Percentiles rank a stretch among this genome's conserved stretches.
These are phyloP conservation scores for Actinernus sp. DNA, from an alignment of 92 coral and sea anemone genomes.

Conservation along the genomic window DNA sequence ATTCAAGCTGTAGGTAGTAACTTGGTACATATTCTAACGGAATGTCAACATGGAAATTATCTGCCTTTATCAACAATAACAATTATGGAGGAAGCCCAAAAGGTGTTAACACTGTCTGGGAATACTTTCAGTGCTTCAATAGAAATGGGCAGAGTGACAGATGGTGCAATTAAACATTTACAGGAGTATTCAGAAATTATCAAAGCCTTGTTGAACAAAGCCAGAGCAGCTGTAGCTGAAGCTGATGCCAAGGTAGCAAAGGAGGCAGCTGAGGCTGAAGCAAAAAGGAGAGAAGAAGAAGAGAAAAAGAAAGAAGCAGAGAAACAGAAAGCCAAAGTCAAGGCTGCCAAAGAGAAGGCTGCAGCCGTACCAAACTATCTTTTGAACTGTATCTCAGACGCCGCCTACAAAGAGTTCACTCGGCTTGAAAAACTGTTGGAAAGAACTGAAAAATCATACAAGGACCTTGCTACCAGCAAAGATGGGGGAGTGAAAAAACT, in stretches of 20 bases:
- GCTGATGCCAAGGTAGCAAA: slow-evolving; percentile 66
- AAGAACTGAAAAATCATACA: slow-evolving; percentile 52
- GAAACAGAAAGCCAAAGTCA: slow-evolving; percentile 5
- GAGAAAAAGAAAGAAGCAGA: slow-evolving; percentile 22
- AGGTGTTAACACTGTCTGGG: slow-evolving; percentile 57
- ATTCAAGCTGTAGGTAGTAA: slow-evolving; percentile 24
- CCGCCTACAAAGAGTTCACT: slow-evolving; percentile 76
- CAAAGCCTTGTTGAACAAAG: slow-evolving; percentile 44
- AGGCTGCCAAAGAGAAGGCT: slow-evolving; percentile 8
- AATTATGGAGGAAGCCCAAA: slow-evolving; percentile 47
- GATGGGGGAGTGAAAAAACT: slow-evolving; percentile 59
- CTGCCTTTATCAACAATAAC: slow-evolving; percentile 45
- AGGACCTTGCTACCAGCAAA: slow-evolving; percentile 55
- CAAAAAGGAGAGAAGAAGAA: slow-evolving; percentile 43
- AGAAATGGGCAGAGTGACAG: slow-evolving; percentile 51
- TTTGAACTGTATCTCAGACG: slow-evolving; percentile 66
- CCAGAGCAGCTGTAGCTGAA: slow-evolving; percentile 50
- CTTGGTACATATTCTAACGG: slow-evolving; percentile 51
- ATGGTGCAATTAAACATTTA: slow-evolving; percentile 44
- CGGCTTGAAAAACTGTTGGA: slow-evolving; percentile 66
- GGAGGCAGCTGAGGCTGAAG: slow-evolving; percentile 61
- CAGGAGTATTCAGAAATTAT: slow-evolving; percentile 55
- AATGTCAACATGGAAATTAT: slow-evolving; percentile 36
- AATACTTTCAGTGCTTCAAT: slow-evolving; percentile 41
- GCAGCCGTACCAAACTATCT: slow-evolving; percentile 50